Evolutionary conservation across 2,888 invertebrate species (phyloP), one percentile per base, ranked within the genome.

Genomic region (Hybos culiciformis): DNA sequence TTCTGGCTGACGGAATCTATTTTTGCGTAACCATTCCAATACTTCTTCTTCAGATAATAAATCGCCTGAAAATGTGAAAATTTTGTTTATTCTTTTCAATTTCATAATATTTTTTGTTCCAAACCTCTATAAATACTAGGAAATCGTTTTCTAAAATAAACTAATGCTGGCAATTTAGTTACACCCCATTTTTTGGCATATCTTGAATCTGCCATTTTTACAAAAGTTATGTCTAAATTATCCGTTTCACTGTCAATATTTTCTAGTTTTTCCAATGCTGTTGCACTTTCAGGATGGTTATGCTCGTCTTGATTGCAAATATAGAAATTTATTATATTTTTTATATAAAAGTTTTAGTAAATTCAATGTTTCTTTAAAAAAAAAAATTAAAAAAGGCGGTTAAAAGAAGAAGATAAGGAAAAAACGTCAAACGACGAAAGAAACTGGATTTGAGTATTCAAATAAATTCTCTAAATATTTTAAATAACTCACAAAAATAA

Each of bases 141-240:
- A 67, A 92, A 92, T 56, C 90, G 75, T 61, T 84, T 80, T 39
- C 92, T 74, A 67, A 92, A 92, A 64, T 90, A 92, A 3, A 92
- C 91, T 51, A 92, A 80, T 3, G 91, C 84, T 11, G 92, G 92
- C 47, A 92, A 68, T 61, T 87, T 85, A 1, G 84, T 87, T 14
- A 92, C 90, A 18, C 92, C 92, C 85, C 92, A 92, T 67, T 91
- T 92, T 42, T 87, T 75, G 12, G 92, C 92, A 61, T 91, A 92
- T 32, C 90, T 75, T 1, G 85, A 75, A 62, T 92, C 92, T 44
- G 85, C 80, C 83, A 93, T 91, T 68, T 92, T 91, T 0, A 92
- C 91, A 62, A 93, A 91, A 3, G 90, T 88, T 50, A 93, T 91
- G 58, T 92, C 91, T 58, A 93, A 72, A 63, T 88, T 88, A 60